Conservation (phyloP, 2,113 vertebrate species). For the Esox niger region DNA sequence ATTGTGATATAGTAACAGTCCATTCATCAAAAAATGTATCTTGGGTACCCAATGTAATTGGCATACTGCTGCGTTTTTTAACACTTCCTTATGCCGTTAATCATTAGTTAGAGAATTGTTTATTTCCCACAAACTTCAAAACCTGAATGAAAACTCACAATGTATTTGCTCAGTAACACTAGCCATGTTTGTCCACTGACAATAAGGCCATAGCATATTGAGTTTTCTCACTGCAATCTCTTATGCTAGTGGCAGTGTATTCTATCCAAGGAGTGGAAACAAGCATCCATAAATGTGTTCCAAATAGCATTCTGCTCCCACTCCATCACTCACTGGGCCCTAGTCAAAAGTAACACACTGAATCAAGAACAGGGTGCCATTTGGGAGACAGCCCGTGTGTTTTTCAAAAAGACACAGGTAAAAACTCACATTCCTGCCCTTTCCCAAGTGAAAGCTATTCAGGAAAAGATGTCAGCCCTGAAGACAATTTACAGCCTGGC, state of each 20-base stretch:
- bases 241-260: neutral
- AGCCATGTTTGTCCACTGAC: conserved; percentile 49
- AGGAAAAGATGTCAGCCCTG: conserved; percentile 59
- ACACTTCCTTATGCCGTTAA: neutral
- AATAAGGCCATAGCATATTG: conserved; percentile 53
- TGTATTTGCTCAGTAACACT: conserved; percentile 45
- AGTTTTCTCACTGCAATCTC: conserved; percentile 27
- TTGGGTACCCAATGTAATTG: conserved; percentile 5
- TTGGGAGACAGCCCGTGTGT: conserved; percentile 41
- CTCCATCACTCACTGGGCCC: no score
- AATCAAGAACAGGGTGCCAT: no score
- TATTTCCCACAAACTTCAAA: conserved; percentile 35
- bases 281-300: conserved; percentile 30
- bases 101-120: neutral
- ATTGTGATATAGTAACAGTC: neutral
- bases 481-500: conserved; percentile 81
- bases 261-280: conserved; percentile 1
- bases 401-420: conserved; percentile 58
- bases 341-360: no score
- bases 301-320: no score
- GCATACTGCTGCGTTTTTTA: conserved; percentile 37
- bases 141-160: conserved; percentile 16
- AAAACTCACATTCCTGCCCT: conserved; percentile 61
- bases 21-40: conserved; percentile 29
- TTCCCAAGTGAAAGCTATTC: conserved; percentile 54